These are phyloP conservation scores for Microcebus griseorufus DNA, from an alignment of 2,113 vertebrate genomes.

Conservation along the genomic window DNA sequence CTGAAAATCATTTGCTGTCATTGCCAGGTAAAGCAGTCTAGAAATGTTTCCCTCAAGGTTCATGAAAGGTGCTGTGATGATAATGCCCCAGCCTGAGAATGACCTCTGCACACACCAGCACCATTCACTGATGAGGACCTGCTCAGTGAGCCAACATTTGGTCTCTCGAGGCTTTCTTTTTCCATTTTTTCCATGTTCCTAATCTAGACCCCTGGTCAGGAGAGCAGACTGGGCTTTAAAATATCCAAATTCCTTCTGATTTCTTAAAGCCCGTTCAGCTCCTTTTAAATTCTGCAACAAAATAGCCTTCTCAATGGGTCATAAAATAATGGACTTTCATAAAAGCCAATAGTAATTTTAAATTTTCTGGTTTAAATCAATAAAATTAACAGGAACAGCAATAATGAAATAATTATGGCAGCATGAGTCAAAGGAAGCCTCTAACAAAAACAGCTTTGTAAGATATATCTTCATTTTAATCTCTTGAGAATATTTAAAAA, in stretches of 20 bases:
- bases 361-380: slow-evolving; percentile 74
- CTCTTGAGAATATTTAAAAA: slow-evolving; percentile 22
- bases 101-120: neutral
- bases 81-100: slow-evolving; percentile 62
- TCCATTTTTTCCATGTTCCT: slow-evolving; percentile 52
- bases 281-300: slow-evolving; percentile 67
- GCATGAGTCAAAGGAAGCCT: slow-evolving; percentile 21
- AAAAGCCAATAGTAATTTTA: slow-evolving; percentile 44
- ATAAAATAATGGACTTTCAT: slow-evolving; percentile 64
- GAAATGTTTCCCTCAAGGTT: slow-evolving; percentile 43
- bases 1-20: neutral
- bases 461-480: slow-evolving; percentile 51
- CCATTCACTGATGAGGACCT: slow-evolving; percentile 46
- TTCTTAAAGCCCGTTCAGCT: slow-evolving; percentile 49
- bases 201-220: slow-evolving; percentile 59
- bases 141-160: slow-evolving; percentile 67
- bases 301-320: slow-evolving; percentile 28
- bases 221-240: slow-evolving; percentile 54
- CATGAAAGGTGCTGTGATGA: slow-evolving; percentile 53
- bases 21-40: slow-evolving; percentile 41
- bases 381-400: slow-evolving; percentile 51
- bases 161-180: slow-evolving; percentile 65
- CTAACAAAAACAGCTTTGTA: slow-evolving; percentile 61
- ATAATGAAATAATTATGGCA: slow-evolving; percentile 54
- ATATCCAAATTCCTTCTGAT: slow-evolving; percentile 42